Conservation (phyloP, 1,140 invertebrate genomes). For the Cardiocondyla obscurior region DNA sequence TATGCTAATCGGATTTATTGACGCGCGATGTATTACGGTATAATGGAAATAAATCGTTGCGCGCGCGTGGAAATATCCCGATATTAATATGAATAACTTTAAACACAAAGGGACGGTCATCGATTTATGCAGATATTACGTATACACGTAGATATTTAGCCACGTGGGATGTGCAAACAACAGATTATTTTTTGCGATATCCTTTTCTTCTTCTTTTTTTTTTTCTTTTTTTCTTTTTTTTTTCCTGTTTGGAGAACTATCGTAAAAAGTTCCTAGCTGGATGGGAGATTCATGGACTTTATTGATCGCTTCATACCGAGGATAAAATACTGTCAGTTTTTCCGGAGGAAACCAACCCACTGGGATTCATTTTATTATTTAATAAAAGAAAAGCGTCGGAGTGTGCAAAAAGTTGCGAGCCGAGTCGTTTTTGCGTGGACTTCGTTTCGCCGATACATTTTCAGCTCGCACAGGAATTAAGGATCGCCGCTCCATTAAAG, state of each 20-base stretch:
- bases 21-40: not conserved
- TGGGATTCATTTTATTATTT: not conserved
- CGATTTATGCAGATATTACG: slow-evolving; percentile 31
- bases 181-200: not conserved
- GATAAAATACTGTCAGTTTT: slow-evolving; percentile 7
- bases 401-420: not conserved
- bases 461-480: not conserved
- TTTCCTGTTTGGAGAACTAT: not conserved
- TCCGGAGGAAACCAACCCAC: not conserved
- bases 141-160: not conserved
- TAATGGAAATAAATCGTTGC: slow-evolving; percentile 19
- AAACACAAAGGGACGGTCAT: not conserved
- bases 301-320: slow-evolving; percentile 15
- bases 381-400: not conserved
- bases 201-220: not conserved
- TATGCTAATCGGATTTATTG: not conserved
- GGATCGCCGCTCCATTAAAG: not conserved
- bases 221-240: not conserved
- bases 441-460: not conserved
- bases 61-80: not conserved
- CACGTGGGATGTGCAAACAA: not conserved
- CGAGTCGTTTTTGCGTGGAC: not conserved
- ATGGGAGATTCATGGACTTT: not conserved
- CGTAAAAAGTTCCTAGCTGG: slow-evolving; percentile 30
- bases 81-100: slow-evolving; percentile 22